phyloP scores from a whole-genome alignment of 2,797 vertebrate species.

The Siniperca obscura region DNA sequence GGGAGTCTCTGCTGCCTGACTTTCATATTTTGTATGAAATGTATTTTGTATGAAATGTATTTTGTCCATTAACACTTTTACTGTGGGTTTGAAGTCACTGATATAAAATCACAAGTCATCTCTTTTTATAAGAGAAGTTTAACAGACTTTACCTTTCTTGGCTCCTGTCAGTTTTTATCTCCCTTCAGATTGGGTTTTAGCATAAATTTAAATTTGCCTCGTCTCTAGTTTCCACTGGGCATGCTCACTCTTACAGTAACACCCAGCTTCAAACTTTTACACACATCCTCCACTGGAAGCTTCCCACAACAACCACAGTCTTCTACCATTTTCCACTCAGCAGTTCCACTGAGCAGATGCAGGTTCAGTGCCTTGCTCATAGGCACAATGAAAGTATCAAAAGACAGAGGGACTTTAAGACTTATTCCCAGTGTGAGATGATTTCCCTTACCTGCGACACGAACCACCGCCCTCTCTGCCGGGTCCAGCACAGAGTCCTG shows the following conservation, averaged over 20 bases:
- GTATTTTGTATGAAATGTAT: too few relatives aligned
- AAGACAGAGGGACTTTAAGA: neutral
- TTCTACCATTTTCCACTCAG: neutral
- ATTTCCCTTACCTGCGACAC: conserved; percentile 91
- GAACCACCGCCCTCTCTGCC: conserved; percentile 95
- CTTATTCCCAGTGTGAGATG: neutral
- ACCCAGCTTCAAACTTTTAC: neutral
- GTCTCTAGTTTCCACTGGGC: neutral
- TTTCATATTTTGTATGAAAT: neutral
- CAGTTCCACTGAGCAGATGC: neutral
- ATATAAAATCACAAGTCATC: neutral
- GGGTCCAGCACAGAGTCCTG: conserved; percentile 98
- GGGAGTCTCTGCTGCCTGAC: too few relatives aligned
- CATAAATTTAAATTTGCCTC: neutral
- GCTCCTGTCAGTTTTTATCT: neutral
- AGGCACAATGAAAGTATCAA: neutral
- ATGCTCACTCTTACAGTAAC: neutral
- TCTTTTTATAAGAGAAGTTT: neutral
- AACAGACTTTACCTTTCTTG: neutral
- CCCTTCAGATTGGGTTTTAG: neutral
- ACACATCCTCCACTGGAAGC: neutral
- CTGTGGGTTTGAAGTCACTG: neutral
- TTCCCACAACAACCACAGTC: conserved; percentile 1
- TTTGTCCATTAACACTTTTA: neutral
- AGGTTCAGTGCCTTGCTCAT: conserved; percentile 13